phyloP scores from a whole-genome alignment of 1,140 invertebrate genomes.

The Mactra quadrangularis region DNA sequence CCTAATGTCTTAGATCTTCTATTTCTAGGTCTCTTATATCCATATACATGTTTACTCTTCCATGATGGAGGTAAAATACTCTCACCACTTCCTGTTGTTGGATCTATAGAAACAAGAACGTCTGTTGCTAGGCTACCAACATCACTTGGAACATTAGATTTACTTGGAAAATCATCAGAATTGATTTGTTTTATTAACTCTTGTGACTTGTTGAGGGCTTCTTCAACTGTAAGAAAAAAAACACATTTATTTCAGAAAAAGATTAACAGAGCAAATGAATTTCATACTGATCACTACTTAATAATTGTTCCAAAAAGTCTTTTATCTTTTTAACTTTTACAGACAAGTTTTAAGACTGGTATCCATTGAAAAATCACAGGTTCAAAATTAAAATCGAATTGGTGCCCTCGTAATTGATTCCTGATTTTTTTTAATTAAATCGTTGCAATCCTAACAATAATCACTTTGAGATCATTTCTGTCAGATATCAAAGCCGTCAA shows the following conservation, averaged over 20 bases:
- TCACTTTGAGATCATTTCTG: too few relatives aligned
- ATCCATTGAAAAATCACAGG: too few relatives aligned
- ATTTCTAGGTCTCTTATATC: conserved; percentile 41
- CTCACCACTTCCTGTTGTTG: not conserved
- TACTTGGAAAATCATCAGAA: conserved; percentile 22
- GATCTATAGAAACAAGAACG: conserved; percentile 45
- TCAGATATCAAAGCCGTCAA: too few relatives aligned
- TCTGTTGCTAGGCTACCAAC: conserved; percentile 53
- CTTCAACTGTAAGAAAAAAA: conserved; percentile 39
- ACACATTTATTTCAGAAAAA: not conserved
- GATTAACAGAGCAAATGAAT: too few relatives aligned
- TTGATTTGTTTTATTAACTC: conserved; percentile 41
- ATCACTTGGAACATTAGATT: conserved; percentile 47
- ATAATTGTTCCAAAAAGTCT: too few relatives aligned
- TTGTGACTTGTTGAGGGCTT: conserved; percentile 57
- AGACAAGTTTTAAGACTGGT: too few relatives aligned
- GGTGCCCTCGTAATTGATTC: too few relatives aligned
- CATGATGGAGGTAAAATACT: conserved; percentile 10
- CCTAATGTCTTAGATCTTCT: conserved; percentile 58
- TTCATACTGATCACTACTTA: too few relatives aligned
- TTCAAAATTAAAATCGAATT: too few relatives aligned
- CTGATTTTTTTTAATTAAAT: too few relatives aligned
- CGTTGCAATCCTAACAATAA: too few relatives aligned
- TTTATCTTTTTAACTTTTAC: too few relatives aligned
- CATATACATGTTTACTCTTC: conserved; percentile 58